Base-by-base conservation (phyloP, 2,113 vertebrate species). In the Propithecus coquereli region DNA sequence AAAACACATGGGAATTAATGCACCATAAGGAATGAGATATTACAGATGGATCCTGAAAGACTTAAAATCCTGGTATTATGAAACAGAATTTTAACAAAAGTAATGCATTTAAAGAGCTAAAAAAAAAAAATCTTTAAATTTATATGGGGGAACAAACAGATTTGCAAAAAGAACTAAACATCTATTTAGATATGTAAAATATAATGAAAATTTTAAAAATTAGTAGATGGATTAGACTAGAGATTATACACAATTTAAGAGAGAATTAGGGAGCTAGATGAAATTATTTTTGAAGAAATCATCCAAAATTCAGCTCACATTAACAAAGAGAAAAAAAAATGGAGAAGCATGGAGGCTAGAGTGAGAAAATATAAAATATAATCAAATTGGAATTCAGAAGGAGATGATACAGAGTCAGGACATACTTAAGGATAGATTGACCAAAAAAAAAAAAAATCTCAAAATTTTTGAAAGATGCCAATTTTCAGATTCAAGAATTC, bases 331-430 rank as follows among this genome's bases (percentile, higher is more conserved):
- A 73, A 68, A 79, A 93, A 93, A 87, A 68, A 17, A 47, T 47
- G 16, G n/a, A 65, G 40, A 71, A 73, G 6, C 54, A 43, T 54
- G 27, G 20, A 88, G 30, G 43, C 63, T 52, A 88, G 54, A 93
- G 17, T 94, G 27, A 94, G 92, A 81, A 88, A 71, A 70, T 94
- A 50, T 71, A 40, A 93, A 87, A 61, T 87, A 81, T 52, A 63
- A 23, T 40, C 47, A 57, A 80, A 37, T 8, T 87, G 18, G 10
- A 81, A 34, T 71, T 61, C 43, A 73, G 13, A 71, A 71, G 17
- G 18, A 47, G 18, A 63, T 63, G 25, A 71, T 71, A 71, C 18
- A 68, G 17, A 80, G 80, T 87, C 34, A 74, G 59, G 18, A 37
- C 65, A 54, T 83, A 23, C 30, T 70, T 47, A 16, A 93, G 77